These are phyloP conservation scores for Romanogobio albipinnatus DNA, from an alignment of 2,113 vertebrate species.

Conservation along the genomic window DNA sequence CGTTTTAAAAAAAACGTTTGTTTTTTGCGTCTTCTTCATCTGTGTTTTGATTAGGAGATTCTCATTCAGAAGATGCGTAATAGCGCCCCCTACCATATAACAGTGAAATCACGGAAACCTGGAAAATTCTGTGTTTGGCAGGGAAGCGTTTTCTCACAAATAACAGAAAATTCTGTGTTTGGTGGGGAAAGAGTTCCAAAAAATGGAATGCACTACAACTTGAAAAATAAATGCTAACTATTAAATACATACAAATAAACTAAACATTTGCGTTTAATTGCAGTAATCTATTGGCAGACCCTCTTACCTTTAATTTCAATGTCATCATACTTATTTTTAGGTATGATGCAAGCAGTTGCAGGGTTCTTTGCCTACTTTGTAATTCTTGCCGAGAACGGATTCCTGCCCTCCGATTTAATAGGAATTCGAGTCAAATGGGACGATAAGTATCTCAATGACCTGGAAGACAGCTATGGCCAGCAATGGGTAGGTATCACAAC, in stretches of 20 bases:
- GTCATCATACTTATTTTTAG: constrained; percentile 39
- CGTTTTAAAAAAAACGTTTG: too few species aligned
- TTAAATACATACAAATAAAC: not conserved
- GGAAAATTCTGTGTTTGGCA: too few species aligned
- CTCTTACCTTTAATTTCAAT: not conserved
- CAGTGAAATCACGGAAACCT: too few species aligned
- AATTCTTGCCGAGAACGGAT: constrained; percentile 85
- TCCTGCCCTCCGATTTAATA: constrained; percentile 78
- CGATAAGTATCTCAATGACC: constrained; percentile 78
- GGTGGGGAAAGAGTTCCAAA: too few species aligned
- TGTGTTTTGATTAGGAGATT: too few species aligned
- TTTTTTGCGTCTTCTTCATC: too few species aligned
- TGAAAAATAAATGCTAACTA: not conserved
- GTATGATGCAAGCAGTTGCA: constrained; percentile 84
- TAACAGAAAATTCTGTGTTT: not conserved
- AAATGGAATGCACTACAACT: not conserved
- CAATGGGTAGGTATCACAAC: constrained; percentile 76
- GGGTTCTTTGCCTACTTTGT: constrained; percentile 87
- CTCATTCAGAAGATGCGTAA: too few species aligned
- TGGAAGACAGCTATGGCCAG: constrained; percentile 80
- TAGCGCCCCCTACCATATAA: too few species aligned
- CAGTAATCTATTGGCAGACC: not conserved
- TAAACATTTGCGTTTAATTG: not conserved
- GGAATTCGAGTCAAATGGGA: constrained; percentile 85
- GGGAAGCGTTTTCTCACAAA: too few species aligned